phyloP scores from a whole-genome alignment of 2,888 invertebrate species.

The Drosophila antonietae region DNA sequence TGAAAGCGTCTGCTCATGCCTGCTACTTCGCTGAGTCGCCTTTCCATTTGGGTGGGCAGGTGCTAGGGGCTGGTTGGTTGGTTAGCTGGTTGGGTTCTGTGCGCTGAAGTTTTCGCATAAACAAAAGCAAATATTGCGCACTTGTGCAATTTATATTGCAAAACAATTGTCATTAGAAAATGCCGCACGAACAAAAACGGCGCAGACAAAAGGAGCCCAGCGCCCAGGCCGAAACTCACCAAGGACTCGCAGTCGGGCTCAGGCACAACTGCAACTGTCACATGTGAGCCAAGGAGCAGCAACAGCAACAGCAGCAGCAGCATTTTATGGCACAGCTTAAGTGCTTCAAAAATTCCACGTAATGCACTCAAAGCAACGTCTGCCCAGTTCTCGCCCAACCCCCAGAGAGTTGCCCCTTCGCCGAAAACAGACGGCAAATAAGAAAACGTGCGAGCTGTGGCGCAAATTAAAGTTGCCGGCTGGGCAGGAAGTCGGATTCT shows the following conservation, averaged over 20 bases:
- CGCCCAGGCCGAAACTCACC: slow-evolving; percentile 49
- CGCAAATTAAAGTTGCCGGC: slow-evolving; percentile 73
- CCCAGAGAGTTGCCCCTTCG: slow-evolving; percentile 31
- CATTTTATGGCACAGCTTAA: slow-evolving; percentile 80
- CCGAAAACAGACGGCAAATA: slow-evolving; percentile 69
- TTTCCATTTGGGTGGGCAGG: slow-evolving; percentile 72
- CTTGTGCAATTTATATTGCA: slow-evolving; percentile 83
- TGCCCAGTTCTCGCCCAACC: slow-evolving; percentile 51
- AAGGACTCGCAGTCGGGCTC: slow-evolving; percentile 50
- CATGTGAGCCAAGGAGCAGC: slow-evolving; percentile 59
- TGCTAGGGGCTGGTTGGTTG: slow-evolving; percentile 65
- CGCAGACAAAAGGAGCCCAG: slow-evolving; percentile 67
- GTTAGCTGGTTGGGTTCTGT: slow-evolving; percentile 25
- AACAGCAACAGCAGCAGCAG: slow-evolving; percentile 51
- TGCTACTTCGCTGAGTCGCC: slow-evolving; percentile 51
- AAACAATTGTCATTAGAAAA: slow-evolving; percentile 83
- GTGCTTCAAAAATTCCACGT: slow-evolving; percentile 82
- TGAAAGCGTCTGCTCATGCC: slow-evolving; percentile 56
- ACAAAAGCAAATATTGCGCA: slow-evolving; percentile 82
- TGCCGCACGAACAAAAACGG: slow-evolving; percentile 80
- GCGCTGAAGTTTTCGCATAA: slow-evolving; percentile 76
- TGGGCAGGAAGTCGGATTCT: slow-evolving; percentile 53
- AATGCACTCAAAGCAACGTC: slow-evolving; percentile 81
- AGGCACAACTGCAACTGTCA: slow-evolving; percentile 65
- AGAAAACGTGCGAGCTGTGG: slow-evolving; percentile 79